phyloP scores from a whole-genome alignment of 37 sponge, comb jelly and placozoan genomes.

The Chondrilla cf. caribensis region DNA sequence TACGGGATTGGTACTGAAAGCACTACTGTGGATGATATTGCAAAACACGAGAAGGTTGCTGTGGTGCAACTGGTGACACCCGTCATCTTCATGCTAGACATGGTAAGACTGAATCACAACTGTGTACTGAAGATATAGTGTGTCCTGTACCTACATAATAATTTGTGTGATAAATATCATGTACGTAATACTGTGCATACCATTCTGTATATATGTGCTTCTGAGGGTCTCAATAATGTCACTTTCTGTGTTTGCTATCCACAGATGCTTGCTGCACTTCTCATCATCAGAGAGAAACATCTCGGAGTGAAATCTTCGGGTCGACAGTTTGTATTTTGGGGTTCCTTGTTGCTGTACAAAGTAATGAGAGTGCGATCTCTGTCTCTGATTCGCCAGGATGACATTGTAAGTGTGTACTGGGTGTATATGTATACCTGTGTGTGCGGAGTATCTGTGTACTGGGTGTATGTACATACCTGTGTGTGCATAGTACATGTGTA shows the following conservation, averaged over 20 bases:
- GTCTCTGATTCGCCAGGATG: constrained; percentile 42
- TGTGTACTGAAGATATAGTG: no score
- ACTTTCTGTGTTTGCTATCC: no score
- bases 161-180: no score
- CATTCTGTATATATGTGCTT: no score
- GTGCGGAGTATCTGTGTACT: no score
- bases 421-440: no score
- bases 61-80: constrained; percentile 59
- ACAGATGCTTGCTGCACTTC: constrained; percentile 37
- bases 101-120: constrained; percentile 50
- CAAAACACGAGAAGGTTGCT: neutral
- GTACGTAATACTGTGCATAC: no score
- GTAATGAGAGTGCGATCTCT: constrained; percentile 51
- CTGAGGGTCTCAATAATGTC: no score
- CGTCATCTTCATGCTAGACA: constrained; percentile 34
- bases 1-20: neutral
- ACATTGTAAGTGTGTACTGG: constrained; percentile 29
- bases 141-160: no score
- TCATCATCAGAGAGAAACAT: constrained; percentile 35
- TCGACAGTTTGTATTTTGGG: constrained; percentile 67
- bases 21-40: neutral
- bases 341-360: constrained; percentile 53
- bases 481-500: no score
- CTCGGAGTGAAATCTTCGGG: constrained; percentile 65
- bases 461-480: no score